Evolutionary conservation across 2,888 invertebrate species (phyloP).

Genomic region (Megalurothrips usitatus): DNA sequence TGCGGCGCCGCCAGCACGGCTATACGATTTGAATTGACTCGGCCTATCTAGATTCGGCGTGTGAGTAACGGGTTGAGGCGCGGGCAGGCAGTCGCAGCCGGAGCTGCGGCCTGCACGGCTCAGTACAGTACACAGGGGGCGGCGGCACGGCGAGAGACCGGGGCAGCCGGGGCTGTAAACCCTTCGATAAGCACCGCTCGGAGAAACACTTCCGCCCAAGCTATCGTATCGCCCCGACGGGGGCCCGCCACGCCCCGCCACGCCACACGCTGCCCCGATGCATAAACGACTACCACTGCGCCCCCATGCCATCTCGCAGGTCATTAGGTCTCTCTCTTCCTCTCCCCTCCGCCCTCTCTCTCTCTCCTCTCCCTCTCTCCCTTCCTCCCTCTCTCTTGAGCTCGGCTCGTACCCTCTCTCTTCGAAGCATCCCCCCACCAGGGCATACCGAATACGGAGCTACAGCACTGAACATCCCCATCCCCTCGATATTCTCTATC

Average conservation of each 20-base stretch:
- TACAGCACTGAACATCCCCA: not conserved
- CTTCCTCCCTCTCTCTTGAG: not conserved
- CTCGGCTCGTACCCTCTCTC: not conserved
- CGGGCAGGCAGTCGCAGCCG: not conserved
- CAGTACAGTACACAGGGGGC: not conserved
- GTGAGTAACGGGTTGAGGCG: conserved; percentile 21
- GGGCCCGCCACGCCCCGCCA: not conserved
- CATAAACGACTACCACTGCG: conserved; percentile 7
- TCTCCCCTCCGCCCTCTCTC: not conserved
- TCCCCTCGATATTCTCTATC: not conserved
- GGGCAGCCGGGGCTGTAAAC: not conserved
- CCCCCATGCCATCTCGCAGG: conserved; percentile 8
- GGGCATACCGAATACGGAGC: not conserved
- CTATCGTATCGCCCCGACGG: not conserved
- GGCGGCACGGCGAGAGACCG: not conserved
- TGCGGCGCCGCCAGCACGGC: too few relatives aligned
- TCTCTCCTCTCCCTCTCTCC: not conserved
- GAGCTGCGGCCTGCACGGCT: too few relatives aligned
- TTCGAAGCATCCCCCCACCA: not conserved
- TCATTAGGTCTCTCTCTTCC: not conserved
- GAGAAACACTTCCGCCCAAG: conserved; percentile 12
- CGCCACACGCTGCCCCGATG: not conserved
- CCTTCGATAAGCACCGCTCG: conserved; percentile 22
- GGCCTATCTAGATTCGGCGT: conserved; percentile 11
- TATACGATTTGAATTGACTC: not conserved